Conservation (phyloP, 2,113 vertebrate genomes). For the Hyperoodon ampullatus region DNA sequence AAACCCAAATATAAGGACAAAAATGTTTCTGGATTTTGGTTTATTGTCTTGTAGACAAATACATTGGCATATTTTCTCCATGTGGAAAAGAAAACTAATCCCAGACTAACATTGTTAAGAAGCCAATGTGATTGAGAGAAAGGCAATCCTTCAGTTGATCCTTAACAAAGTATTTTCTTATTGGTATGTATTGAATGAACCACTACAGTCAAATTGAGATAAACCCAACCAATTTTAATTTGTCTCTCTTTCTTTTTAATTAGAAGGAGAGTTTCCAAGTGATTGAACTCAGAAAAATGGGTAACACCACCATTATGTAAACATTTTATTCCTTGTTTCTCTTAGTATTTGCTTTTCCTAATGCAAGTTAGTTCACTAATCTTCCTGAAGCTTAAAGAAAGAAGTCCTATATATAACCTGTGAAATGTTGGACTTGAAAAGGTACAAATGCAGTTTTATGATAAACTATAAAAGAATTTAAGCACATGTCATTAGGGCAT, state of each 20-base stretch:
- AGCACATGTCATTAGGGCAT: neutral
- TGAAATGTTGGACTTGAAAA: neutral
- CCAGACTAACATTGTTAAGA: neutral
- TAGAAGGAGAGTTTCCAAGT: neutral
- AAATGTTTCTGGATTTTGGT: neutral
- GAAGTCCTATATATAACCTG: neutral
- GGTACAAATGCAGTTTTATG: neutral
- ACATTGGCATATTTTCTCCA: neutral
- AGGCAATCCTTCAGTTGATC: neutral
- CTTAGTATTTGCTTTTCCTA: neutral
- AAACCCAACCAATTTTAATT: neutral
- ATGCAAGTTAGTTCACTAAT: neutral
- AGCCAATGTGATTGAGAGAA: neutral
- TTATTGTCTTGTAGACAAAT: neutral
- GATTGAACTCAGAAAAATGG: neutral
- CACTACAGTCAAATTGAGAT: neutral
- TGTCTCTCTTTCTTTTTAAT: conserved; percentile 45
- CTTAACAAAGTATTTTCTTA: neutral
- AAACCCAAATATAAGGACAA: neutral
- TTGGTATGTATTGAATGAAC: neutral
- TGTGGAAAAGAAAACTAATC: neutral
- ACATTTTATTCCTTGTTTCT: neutral
- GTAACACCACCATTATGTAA: neutral
- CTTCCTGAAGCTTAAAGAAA: conserved; percentile 3
- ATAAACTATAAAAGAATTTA: neutral